These are phyloP conservation scores for Dendrophyllia cribrosa DNA, from an alignment of 64 coral and sea anemone genomes.

Conservation along the genomic window DNA sequence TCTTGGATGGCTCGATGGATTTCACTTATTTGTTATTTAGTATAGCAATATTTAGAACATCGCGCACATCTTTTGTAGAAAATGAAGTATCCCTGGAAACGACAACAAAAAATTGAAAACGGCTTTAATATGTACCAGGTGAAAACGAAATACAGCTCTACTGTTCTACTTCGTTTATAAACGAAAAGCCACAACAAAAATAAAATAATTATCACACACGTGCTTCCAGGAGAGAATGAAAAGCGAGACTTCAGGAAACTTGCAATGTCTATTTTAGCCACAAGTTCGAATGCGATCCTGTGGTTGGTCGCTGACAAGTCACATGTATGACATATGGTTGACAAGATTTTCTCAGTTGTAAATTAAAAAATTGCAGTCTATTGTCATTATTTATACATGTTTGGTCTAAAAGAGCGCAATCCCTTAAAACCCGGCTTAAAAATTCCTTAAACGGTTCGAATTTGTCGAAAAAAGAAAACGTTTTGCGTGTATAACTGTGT, in stretches of 20 bases:
- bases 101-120: background rate
- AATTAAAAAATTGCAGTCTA: background rate
- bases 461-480: background rate
- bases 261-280: slow-evolving; percentile 15
- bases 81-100: slow-evolving; percentile 3
- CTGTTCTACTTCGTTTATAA: background rate
- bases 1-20: too few species aligned
- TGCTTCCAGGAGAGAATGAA: background rate
- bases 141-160: background rate
- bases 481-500: background rate
- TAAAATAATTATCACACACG: background rate
- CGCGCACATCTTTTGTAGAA: background rate
- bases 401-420: too few species aligned
- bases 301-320: slow-evolving; percentile 35
- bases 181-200: background rate
- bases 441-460: too few species aligned
- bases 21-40: too few species aligned
- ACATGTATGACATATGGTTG: slow-evolving; percentile 41
- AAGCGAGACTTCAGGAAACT: background rate
- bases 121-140: too few species aligned
- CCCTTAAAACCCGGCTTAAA: too few species aligned
- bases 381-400: background rate
- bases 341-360: background rate
- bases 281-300: background rate
- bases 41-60: background rate